Conservation (phyloP, 2,888 invertebrate species). For the Megaustenia siamemsis region DNA sequence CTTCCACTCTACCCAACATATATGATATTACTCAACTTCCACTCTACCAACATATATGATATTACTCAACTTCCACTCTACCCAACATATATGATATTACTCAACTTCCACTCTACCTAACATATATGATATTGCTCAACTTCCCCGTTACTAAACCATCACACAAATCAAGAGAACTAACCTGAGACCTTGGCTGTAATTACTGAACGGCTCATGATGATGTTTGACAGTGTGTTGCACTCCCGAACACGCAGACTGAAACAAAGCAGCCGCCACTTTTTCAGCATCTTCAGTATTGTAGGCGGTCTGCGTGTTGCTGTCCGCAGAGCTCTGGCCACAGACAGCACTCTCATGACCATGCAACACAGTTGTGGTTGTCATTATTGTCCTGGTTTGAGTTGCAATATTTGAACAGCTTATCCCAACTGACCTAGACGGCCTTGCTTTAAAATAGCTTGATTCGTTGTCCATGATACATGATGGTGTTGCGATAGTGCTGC, state of each 20-base stretch:
- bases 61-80: too few species aligned
- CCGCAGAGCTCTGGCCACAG: background rate
- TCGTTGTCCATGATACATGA: background rate
- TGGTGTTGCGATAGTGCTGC: background rate
- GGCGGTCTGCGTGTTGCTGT: background rate
- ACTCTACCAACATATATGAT: too few species aligned
- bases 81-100: too few species aligned
- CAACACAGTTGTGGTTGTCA: background rate
- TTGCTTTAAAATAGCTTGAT: too few species aligned
- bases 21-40: too few species aligned
- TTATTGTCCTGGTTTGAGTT: background rate
- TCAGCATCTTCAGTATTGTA: background rate
- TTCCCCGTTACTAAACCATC: too few species aligned
- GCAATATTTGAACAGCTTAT: background rate
- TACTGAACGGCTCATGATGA: background rate
- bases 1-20: too few species aligned
- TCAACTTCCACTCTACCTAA: too few species aligned
- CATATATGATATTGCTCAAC: too few species aligned
- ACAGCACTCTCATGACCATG: constrained; percentile 1
- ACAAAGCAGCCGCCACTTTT: background rate
- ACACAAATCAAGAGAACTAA: background rate
- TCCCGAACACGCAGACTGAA: constrained; percentile 5
- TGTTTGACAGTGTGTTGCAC: background rate
- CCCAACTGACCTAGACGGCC: constrained; percentile 2
- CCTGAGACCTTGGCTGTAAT: background rate